Evolutionary conservation across 2,797 vertebrate species (phyloP).

Genomic region (Tadarida brasiliensis): DNA sequence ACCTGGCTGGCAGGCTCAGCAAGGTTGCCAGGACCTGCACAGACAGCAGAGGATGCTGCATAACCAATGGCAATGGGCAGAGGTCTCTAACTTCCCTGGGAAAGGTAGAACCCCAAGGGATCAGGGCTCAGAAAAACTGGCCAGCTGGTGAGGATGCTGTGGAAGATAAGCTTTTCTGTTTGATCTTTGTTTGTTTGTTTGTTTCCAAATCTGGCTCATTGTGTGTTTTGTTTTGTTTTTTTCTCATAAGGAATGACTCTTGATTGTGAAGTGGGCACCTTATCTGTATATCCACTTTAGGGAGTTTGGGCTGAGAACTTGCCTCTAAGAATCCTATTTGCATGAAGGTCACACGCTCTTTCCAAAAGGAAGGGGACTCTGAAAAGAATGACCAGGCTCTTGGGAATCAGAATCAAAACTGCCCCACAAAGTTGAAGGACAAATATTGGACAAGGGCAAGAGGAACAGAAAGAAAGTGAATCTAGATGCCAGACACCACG

Average conservation of each 20-base stretch:
- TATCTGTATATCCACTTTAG: background rate
- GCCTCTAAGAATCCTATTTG: background rate
- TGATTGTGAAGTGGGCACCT: background rate
- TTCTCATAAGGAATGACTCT: background rate
- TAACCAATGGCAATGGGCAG: background rate
- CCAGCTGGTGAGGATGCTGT: background rate
- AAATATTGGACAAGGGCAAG: background rate
- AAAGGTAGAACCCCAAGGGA: background rate
- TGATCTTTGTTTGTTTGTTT: background rate
- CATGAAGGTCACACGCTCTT: background rate
- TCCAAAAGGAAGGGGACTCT: background rate
- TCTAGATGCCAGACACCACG: background rate
- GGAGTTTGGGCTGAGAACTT: background rate
- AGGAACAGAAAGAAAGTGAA: background rate
- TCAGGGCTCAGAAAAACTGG: background rate
- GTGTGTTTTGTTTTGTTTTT: background rate
- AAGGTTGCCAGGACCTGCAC: background rate
- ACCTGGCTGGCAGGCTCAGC: background rate
- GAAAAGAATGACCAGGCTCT: background rate
- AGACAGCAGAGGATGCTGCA: background rate
- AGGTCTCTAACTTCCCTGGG: background rate
- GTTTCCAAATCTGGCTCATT: background rate
- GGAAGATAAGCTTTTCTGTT: background rate
- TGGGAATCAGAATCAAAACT: background rate
- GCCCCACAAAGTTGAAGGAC: background rate